phyloP scores from a whole-genome alignment of 2,797 vertebrate species.

The Mionectes olivaceus region DNA sequence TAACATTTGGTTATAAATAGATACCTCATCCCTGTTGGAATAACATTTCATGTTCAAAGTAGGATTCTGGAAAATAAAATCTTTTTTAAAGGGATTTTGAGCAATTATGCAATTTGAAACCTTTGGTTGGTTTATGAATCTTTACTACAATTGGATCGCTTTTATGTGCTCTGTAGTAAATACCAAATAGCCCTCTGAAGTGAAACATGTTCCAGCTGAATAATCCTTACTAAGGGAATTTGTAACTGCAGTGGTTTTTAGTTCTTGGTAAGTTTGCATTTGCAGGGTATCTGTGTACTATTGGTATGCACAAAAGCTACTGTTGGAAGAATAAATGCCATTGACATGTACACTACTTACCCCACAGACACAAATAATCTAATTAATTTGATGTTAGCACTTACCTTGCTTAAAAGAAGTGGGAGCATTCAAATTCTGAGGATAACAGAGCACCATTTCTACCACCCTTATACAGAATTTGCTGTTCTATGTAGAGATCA shows the following conservation, averaged over 20 bases:
- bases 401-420: neutral
- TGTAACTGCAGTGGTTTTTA: neutral
- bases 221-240: neutral
- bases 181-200: constrained; percentile 3
- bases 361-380: neutral
- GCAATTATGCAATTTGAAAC: constrained; percentile 19
- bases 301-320: neutral
- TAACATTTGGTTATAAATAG: constrained; percentile 48
- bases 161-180: constrained; percentile 32
- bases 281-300: neutral
- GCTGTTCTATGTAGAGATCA: neutral
- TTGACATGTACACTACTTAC: neutral
- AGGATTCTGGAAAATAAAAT: constrained; percentile 17
- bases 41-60: constrained; percentile 24
- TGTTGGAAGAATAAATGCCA: neutral
- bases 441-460: neutral
- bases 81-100: neutral
- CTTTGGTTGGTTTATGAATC: constrained; percentile 11
- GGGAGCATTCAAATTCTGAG: neutral
- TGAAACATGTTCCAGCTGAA: neutral
- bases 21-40: neutral
- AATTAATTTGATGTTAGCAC: neutral
- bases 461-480: neutral
- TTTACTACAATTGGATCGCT: constrained; percentile 19
- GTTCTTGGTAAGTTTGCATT: neutral